phyloP scores from a whole-genome alignment of 2,797 vertebrate genomes.

The Poecilia gillii region DNA sequence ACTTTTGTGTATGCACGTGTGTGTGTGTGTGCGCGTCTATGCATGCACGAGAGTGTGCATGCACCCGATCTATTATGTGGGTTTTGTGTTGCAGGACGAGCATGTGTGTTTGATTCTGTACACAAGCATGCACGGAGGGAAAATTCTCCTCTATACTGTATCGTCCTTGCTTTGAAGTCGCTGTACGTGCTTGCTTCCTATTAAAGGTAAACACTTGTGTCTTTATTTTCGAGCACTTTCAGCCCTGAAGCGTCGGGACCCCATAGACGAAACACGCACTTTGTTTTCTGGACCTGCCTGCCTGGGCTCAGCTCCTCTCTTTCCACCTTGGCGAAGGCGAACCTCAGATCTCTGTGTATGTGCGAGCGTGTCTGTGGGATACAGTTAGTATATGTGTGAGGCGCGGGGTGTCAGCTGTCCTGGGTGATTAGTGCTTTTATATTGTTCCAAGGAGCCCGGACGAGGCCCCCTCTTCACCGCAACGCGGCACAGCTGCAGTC shows the following conservation, averaged over 20 bases:
- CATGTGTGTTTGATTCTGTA: constrained; percentile 72
- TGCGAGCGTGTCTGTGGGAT: constrained; percentile 39
- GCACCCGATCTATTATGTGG: constrained; percentile 67
- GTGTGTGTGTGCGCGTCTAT: constrained; percentile 20
- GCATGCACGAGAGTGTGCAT: constrained; percentile 33
- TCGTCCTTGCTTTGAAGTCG: constrained; percentile 57
- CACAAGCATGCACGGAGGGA: constrained; percentile 42
- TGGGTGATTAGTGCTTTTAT: constrained; percentile 79
- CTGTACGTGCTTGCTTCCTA: constrained; percentile 36
- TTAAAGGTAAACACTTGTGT: constrained; percentile 35
- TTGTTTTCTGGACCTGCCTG: constrained; percentile 80
- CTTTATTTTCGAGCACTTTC: constrained; percentile 76
- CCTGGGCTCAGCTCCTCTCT: constrained; percentile 76
- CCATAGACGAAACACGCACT: constrained; percentile 92
- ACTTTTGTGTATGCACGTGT: constrained; percentile 67
- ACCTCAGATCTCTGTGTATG: constrained; percentile 69
- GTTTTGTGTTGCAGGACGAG: constrained; percentile 58
- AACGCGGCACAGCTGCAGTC: constrained; percentile 75
- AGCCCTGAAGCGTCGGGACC: constrained; percentile 78
- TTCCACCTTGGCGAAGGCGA: constrained; percentile 64
- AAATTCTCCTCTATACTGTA: constrained; percentile 41
- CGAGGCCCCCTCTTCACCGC: constrained; percentile 74
- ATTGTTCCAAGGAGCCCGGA: constrained; percentile 78
- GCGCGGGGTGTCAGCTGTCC: constrained; percentile 79
- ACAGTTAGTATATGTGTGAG: constrained; percentile 67